phyloP scores from a whole-genome alignment of 2,113 vertebrate genomes.

The Corythoichthys intestinalis region DNA sequence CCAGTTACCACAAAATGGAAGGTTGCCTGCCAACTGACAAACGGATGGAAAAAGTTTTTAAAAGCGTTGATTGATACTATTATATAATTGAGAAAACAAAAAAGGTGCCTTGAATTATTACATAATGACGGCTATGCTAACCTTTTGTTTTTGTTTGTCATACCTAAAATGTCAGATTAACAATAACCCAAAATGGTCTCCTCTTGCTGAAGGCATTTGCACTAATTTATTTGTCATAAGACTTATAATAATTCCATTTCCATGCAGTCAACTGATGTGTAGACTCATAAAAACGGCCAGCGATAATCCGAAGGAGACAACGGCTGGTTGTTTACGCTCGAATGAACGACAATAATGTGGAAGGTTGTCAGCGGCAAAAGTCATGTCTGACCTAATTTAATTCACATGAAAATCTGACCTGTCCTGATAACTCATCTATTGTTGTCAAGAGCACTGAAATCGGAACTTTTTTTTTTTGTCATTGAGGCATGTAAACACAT shows the following conservation, averaged over 20 bases:
- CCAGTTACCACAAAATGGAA: neutral
- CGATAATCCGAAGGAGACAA: neutral
- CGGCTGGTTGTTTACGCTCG: neutral
- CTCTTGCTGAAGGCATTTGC: neutral
- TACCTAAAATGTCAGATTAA: neutral
- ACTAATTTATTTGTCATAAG: neutral
- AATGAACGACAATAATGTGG: neutral
- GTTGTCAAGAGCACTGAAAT: neutral
- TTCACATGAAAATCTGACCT: conserved; percentile 28
- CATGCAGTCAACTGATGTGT: neutral
- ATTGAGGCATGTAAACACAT: neutral
- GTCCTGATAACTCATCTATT: neutral
- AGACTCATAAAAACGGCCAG: neutral
- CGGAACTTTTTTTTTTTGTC: neutral
- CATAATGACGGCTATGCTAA: neutral
- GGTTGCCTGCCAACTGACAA: neutral
- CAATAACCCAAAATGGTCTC: neutral
- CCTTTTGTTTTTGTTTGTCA: neutral
- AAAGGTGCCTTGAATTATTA: neutral
- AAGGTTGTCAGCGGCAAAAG: neutral
- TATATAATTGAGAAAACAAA: neutral
- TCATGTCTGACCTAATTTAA: conserved; percentile 26
- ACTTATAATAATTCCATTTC: neutral
- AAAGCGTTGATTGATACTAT: neutral
- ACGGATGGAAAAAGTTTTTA: neutral